phyloP scores from a whole-genome alignment of 2,797 vertebrate genomes.

The Eutrigla gurnardus region DNA sequence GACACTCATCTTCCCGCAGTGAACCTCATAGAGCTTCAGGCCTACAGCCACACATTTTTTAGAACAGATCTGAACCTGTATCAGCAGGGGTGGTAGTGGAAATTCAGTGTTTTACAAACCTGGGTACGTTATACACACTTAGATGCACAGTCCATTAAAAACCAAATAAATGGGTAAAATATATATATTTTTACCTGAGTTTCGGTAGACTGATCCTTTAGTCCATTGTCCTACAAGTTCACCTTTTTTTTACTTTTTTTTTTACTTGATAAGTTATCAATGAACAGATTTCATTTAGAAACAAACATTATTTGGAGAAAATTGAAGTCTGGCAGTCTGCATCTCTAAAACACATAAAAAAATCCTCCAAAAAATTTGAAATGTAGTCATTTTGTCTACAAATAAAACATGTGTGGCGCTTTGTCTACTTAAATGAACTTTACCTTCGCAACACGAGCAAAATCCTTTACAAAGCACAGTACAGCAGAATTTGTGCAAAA shows the following conservation, averaged over 20 bases:
- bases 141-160: constrained; percentile 34
- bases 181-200: constrained; percentile 77
- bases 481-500: constrained; percentile 58
- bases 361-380: neutral
- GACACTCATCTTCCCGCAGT: constrained; percentile 33
- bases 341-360: constrained; percentile 4
- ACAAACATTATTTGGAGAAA: constrained; percentile 7
- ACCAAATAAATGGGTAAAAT: constrained; percentile 33
- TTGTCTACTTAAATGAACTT: constrained; percentile 40
- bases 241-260: neutral
- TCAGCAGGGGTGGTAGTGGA: constrained; percentile 40
- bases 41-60: constrained; percentile 28
- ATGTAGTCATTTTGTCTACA: neutral
- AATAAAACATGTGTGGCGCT: neutral
- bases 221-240: constrained; percentile 35
- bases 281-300: neutral
- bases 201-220: constrained; percentile 56
- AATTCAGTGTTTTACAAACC: constrained; percentile 66
- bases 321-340: constrained; percentile 6
- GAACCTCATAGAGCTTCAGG: constrained; percentile 15
- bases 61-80: constrained; percentile 15
- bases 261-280: constrained; percentile 19
- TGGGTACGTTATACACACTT: constrained; percentile 25
- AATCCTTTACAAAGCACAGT: constrained; percentile 45
- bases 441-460: constrained; percentile 18